phyloP scores from a whole-genome alignment of 1,140 invertebrate species.

The Zaprionus ghesquierei region DNA sequence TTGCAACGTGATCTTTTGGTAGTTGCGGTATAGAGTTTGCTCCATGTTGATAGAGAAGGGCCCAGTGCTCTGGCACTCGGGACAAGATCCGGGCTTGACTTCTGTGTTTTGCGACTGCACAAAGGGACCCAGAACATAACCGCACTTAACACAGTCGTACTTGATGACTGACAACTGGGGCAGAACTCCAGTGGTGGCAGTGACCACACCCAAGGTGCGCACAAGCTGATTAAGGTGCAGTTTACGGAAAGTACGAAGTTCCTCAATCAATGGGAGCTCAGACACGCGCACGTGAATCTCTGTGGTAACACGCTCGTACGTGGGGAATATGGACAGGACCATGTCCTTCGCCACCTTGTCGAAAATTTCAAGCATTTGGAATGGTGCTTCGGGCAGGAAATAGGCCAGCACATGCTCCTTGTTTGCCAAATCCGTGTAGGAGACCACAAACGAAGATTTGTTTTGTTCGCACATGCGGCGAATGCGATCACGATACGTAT shows the following conservation, averaged over 20 bases:
- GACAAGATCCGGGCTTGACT: constrained; percentile 97
- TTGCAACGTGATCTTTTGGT: constrained; percentile 98
- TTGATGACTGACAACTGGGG: constrained; percentile 98
- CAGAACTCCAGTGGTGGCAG: constrained; percentile 96
- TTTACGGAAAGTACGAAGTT: constrained; percentile 96
- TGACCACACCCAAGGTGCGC: constrained; percentile 97
- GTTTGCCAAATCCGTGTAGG: constrained; percentile 94
- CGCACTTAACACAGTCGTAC: constrained; percentile 98
- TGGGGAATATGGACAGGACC: constrained; percentile 97
- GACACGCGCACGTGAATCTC: constrained; percentile 98
- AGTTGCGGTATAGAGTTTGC: constrained; percentile 99
- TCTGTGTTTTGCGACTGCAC: constrained; percentile 96
- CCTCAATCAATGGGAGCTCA: constrained; percentile 97
- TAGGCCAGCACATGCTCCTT: constrained; percentile 97
- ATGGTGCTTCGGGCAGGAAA: constrained; percentile 98
- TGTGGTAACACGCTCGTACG: constrained; percentile 95
- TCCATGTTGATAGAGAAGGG: constrained; percentile 98
- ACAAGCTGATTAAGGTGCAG: constrained; percentile 97
- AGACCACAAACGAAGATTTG: constrained; percentile 95
- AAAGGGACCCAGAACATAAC: constrained; percentile 97
- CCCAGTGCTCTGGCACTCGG: constrained; percentile 98
- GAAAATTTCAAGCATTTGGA: constrained; percentile 97
- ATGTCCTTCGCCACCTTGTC: constrained; percentile 97
- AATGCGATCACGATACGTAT: constrained; percentile 96
- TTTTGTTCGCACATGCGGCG: constrained; percentile 97